A percentile compares a stretch with the other conserved stretches of the same genome.
Conservation (phyloP, 2,888 invertebrate species). For the Drosophila setosimentum region DNA sequence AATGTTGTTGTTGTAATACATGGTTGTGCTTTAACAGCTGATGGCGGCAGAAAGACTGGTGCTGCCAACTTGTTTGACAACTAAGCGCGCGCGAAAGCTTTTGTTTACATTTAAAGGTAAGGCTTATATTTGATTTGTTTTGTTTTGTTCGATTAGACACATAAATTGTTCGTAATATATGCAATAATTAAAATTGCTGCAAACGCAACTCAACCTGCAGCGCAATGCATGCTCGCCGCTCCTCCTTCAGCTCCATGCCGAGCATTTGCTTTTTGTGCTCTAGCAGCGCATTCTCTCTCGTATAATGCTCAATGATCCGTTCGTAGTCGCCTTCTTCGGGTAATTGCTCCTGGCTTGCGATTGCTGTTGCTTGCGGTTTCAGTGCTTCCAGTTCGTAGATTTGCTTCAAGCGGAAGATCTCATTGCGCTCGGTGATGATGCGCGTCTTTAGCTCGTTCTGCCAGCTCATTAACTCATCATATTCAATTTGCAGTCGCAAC, state of each 20-base stretch:
- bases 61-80: slow-evolving; percentile 47
- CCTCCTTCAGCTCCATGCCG: slow-evolving; percentile 90
- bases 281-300: slow-evolving; percentile 89
- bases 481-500: slow-evolving; percentile 88
- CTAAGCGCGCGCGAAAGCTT: slow-evolving; percentile 14
- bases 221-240: slow-evolving; percentile 89
- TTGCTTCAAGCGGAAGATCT: slow-evolving; percentile 89
- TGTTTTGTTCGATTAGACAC: slow-evolving; percentile 48
- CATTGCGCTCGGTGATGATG: slow-evolving; percentile 90
- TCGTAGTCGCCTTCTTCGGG: slow-evolving; percentile 84
- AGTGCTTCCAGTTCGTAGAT: slow-evolving; percentile 79
- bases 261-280: slow-evolving; percentile 89
- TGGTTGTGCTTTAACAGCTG: slow-evolving; percentile 41
- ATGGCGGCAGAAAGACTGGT: slow-evolving; percentile 11
- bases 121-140: slow-evolving; percentile 37
- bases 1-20: slow-evolving; percentile 19
- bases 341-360: slow-evolving; percentile 18
- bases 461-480: slow-evolving; percentile 88
- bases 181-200: slow-evolving; percentile 73
- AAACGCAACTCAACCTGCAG: slow-evolving; percentile 89
- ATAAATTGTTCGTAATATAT: slow-evolving; percentile 14
- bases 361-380: slow-evolving; percentile 11
- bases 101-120: slow-evolving; percentile 36
- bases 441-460: slow-evolving; percentile 89
- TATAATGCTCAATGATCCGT: slow-evolving; percentile 86